These are phyloP conservation scores for Cassiopea andromeda DNA, from an alignment of 30 jellyfish, hydroid and myxozoan genomes.

Conservation along the genomic window DNA sequence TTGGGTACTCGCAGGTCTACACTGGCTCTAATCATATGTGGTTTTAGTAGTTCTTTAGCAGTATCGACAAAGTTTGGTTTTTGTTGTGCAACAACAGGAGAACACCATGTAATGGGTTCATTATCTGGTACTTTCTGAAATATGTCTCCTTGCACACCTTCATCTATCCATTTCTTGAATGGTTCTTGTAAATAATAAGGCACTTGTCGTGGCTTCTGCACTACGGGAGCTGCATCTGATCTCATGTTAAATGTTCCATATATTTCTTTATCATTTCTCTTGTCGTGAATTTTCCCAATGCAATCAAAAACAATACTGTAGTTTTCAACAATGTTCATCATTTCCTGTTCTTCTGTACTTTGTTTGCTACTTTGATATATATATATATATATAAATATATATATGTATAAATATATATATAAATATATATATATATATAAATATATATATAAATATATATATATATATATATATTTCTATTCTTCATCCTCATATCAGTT, in stretches of 20 bases:
- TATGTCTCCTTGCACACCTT: constrained; percentile 20
- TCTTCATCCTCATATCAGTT: neutral
- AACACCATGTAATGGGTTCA: constrained; percentile 29
- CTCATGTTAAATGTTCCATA: constrained; percentile 11
- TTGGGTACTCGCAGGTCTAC: constrained; percentile 11
- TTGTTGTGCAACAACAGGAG: constrained; percentile 22
- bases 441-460: too few relatives aligned
- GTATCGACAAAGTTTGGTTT: constrained; percentile 13
- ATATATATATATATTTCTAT: neutral
- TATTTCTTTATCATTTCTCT: constrained; percentile 10
- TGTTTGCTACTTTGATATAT: neutral
- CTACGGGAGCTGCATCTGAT: constrained; percentile 16
- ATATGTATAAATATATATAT: neutral
- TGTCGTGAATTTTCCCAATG: constrained; percentile 7
- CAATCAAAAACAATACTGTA: neutral
- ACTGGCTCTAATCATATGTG: constrained; percentile 24
- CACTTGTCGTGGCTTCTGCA: constrained; percentile 22
- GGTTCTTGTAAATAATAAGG: constrained; percentile 26
- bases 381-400: too few relatives aligned
- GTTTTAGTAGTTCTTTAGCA: neutral
- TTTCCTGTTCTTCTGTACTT: neutral
- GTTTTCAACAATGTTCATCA: neutral
- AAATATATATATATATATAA: neutral
- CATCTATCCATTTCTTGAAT: constrained; percentile 11
- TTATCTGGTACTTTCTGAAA: constrained; percentile 20